Percentiles rank a stretch among this genome's conserved stretches.
phyloP scores from a whole-genome alignment of 2,113 vertebrate genomes.

The Oryctolagus cuniculus region mOryCun1.1 NC_091441.1:37172001-37172500 shows the following conservation, averaged over 20 bases:
- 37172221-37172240: constrained; percentile 29
- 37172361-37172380: constrained; percentile 74
- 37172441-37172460: background rate
- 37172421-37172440: constrained; percentile 73
- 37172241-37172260: background rate
- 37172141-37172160: constrained; percentile 63
- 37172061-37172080: constrained; percentile 84
- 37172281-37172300: constrained; percentile 81
- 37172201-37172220: constrained; percentile 60
- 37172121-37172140: constrained; percentile 56
- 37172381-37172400: constrained; percentile 69
- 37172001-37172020: constrained; percentile 80
- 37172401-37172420: constrained; percentile 23
- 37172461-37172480: background rate
- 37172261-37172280: constrained; percentile 50
- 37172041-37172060: constrained; percentile 84
- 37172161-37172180: constrained; percentile 82
- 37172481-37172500: background rate
- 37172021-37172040: constrained; percentile 81
- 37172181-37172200: constrained; percentile 72
- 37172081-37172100: constrained; percentile 70
- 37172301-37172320: constrained; percentile 81
- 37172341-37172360: constrained; percentile 79
- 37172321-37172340: constrained; percentile 77
- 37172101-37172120: constrained; percentile 86